A percentile compares a stretch with the other conserved stretches of the same genome.
phyloP scores from a whole-genome alignment of 1,140 invertebrate species.

The Marisa cornuarietis region DNA sequence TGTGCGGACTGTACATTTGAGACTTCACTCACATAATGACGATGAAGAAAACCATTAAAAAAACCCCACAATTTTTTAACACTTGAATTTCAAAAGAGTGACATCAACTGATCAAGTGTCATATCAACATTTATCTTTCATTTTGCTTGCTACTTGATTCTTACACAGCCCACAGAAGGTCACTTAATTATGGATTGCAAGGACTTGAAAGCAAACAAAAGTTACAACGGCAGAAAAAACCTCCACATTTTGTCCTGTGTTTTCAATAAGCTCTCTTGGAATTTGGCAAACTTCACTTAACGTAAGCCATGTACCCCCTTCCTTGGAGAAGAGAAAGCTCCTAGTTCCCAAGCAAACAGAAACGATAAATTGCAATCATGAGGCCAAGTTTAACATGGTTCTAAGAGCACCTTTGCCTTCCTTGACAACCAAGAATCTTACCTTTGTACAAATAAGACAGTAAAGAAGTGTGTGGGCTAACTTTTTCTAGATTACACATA shows the following conservation, averaged over 20 bases:
- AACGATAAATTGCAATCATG: constrained; percentile 15
- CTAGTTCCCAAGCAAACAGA: constrained; percentile 3
- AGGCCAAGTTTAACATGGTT: not conserved
- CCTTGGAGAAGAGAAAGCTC: not conserved
- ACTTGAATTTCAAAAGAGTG: no score
- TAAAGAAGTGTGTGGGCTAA: not conserved
- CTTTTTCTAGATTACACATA: not conserved
- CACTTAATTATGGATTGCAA: no score
- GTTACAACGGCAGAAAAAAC: not conserved
- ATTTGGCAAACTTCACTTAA: constrained; percentile 20
- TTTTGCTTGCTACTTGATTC: no score
- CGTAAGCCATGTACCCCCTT: not conserved
- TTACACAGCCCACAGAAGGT: not conserved
- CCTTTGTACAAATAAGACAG: not conserved
- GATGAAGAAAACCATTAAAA: not conserved
- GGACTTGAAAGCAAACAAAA: no score
- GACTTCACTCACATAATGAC: not conserved
- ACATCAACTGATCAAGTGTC: no score
- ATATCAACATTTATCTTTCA: no score
- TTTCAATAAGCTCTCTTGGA: constrained; percentile 10
- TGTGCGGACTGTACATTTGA: not conserved
- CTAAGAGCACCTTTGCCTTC: not conserved
- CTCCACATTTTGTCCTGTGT: constrained; percentile 2
- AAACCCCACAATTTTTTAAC: no score
- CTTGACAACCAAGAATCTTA: not conserved